Evolutionary conservation across 2,797 vertebrate species (phyloP).

Genomic region (Thamnophis elegans): DNA sequence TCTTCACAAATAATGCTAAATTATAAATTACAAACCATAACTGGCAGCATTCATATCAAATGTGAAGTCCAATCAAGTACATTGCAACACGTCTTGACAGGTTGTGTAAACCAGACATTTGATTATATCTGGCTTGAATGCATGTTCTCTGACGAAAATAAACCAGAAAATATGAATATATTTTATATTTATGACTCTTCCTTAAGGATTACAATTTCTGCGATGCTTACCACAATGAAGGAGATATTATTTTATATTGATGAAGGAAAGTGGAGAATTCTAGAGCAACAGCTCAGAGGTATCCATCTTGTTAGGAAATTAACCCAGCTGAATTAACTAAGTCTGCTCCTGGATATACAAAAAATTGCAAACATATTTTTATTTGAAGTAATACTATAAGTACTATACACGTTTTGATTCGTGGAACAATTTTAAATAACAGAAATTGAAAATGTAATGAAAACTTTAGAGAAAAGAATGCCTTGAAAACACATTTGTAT

Average conservation of each 20-base stretch:
- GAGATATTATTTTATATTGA: neutral
- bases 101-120: neutral
- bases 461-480: neutral
- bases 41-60: neutral
- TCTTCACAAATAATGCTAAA: neutral
- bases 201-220: neutral
- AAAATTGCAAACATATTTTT: neutral
- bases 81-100: neutral
- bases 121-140: neutral
- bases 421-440: neutral
- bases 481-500: neutral
- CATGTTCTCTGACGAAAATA: neutral
- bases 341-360: neutral
- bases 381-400: neutral
- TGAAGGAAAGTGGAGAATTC: neutral
- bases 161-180: neutral
- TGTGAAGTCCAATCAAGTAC: neutral
- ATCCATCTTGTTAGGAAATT: neutral
- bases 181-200: neutral
- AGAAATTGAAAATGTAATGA: neutral
- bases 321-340: neutral
- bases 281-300: neutral
- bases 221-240: neutral
- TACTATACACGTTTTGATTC: neutral
- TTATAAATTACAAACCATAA: neutral